These are phyloP conservation scores for Tragelaphus imberbis DNA, from an alignment of 2,113 vertebrate species.

Conservation along the genomic window DNA sequence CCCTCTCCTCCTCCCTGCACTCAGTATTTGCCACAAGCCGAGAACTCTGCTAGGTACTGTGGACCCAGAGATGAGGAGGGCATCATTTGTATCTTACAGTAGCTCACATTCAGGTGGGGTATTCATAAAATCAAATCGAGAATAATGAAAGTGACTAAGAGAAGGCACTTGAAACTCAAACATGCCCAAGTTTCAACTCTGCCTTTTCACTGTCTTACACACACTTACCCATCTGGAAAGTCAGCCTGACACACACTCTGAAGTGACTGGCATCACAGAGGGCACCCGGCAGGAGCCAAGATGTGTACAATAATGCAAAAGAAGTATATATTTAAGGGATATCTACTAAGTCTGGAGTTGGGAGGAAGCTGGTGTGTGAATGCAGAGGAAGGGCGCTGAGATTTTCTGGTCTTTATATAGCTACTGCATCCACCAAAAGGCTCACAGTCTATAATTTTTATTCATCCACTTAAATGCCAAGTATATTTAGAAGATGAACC, in stretches of 20 bases:
- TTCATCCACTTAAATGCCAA: not conserved
- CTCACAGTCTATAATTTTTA: not conserved
- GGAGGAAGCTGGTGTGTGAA: not conserved
- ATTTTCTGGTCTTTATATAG: not conserved
- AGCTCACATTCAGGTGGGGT: not conserved
- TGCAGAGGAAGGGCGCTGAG: not conserved
- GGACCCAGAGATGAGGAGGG: not conserved
- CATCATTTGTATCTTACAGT: not conserved
- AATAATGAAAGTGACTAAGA: not conserved
- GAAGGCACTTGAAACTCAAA: not conserved
- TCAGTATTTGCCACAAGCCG: not conserved
- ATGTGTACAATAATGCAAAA: not conserved
- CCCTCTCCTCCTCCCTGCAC: not conserved
- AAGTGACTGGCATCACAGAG: not conserved
- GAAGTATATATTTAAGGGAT: not conserved
- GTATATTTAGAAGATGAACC: not conserved
- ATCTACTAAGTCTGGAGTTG: not conserved
- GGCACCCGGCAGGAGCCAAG: not conserved
- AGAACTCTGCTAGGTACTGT: not conserved
- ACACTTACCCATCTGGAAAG: not conserved
- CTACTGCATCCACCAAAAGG: not conserved
- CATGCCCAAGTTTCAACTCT: not conserved
- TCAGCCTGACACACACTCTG: no score
- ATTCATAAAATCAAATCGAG: not conserved
- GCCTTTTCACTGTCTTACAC: not conserved